Base-by-base conservation (phyloP, 2,888 invertebrate species). In the Amblyjoppa proteus region DNA sequence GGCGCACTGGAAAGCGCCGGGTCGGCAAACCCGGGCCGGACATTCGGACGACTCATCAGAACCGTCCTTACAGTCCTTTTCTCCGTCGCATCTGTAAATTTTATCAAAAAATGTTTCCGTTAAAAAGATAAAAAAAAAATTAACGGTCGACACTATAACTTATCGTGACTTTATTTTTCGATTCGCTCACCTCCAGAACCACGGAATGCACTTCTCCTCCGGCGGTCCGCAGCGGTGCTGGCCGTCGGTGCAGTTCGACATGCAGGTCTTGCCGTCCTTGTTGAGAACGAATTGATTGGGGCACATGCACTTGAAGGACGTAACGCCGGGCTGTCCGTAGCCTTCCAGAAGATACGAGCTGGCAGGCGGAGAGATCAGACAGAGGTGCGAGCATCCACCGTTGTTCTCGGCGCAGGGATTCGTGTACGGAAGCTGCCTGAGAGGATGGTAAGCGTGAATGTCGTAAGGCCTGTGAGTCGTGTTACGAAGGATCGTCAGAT, bases 381-480 rank as follows among this genome's bases (percentile, higher is more conserved):
- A 99, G 6, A 99, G 95, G 95, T 99, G 99, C 0, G 98, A 98
- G 92, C 99, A 99, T 3, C 98, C 98, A 31, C 99, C 99, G 92
- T 99, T 99, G 92, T 98, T 97, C 0, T 95, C 95, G 0, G 97
- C 98, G 92, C 99, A 99, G 0, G 99, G 99, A 94, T 99, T 99
- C 0, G 95, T 95, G 91, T 97, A 98, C 0, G 97, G 96, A 53
- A 98, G 94, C 92, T 99, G 99, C 76, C 98, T 95, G 66, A 99
- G 94, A 0, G 98, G 97, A 94, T 99, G 99, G 90, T 98, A 98
- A 11, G 98, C 96, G 92, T 99, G 98, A 87, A 99, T 96, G 91
- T 99, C 99, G 93, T 98, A 99, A 0, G 99, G 99, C 75, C 99
- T 96, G 93, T 99, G 99, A 0, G 99, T 99, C 0, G 98, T 98